These are phyloP conservation scores for Acanthosepion esculentum DNA, from an alignment of 2,888 invertebrate genomes.

Conservation along the genomic window DNA sequence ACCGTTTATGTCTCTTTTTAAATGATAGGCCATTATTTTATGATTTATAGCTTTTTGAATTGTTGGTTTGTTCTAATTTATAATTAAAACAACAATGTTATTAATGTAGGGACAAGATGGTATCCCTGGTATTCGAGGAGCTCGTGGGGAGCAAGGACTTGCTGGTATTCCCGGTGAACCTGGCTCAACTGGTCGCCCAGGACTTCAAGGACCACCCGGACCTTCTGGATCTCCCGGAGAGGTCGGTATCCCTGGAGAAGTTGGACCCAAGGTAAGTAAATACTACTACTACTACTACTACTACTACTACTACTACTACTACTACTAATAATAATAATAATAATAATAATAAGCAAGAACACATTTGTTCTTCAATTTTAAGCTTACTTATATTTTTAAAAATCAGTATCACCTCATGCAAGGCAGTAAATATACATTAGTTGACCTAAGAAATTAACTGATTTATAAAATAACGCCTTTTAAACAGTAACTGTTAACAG, in stretches of 20 bases:
- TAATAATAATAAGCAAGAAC: too few relatives aligned
- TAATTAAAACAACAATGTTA: neutral
- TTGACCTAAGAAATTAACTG: too few relatives aligned
- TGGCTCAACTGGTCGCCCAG: conserved; percentile 78
- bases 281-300: neutral
- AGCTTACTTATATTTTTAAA: too few relatives aligned
- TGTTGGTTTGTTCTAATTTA: neutral
- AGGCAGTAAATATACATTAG: too few relatives aligned
- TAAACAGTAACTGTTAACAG: too few relatives aligned
- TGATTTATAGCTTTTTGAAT: neutral
- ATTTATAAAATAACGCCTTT: too few relatives aligned
- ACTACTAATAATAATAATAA: too few relatives aligned
- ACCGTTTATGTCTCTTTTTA: too few relatives aligned
- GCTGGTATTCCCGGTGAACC: conserved; percentile 55
- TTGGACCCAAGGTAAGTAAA: conserved; percentile 62
- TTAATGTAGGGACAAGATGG: conserved; percentile 49
- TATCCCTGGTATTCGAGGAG: conserved; percentile 51
- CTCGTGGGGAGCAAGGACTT: conserved; percentile 54
- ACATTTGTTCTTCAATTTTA: too few relatives aligned
- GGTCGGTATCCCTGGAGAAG: conserved; percentile 81
- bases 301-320: neutral
- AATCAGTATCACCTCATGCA: too few relatives aligned
- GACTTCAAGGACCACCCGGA: conserved; percentile 74
- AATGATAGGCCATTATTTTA: neutral
- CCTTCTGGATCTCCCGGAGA: conserved; percentile 78